A percentile compares a stretch with the other conserved stretches of the same genome.
These are phyloP conservation scores for Drosophila auraria DNA, from an alignment of 1,140 invertebrate species.

Conservation along the genomic window DNA sequence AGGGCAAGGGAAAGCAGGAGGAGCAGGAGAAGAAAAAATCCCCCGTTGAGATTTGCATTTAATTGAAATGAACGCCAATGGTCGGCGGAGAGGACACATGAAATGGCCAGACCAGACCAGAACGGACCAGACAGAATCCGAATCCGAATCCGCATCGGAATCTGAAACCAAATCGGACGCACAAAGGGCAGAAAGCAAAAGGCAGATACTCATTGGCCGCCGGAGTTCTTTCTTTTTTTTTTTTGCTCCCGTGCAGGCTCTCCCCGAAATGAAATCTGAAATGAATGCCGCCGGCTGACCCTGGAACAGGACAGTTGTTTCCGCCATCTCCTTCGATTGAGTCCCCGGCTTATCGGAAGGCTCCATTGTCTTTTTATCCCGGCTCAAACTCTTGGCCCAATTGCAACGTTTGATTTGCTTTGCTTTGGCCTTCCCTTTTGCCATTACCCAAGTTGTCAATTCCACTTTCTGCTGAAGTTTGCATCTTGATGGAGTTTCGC, in stretches of 20 bases:
- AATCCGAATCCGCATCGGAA: constrained; percentile 32
- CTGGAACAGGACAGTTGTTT: constrained; percentile 27
- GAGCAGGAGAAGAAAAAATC: constrained; percentile 24
- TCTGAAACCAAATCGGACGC: constrained; percentile 46
- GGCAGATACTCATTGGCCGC: constrained; percentile 53
- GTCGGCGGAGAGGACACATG: constrained; percentile 35
- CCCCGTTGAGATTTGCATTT: constrained; percentile 77
- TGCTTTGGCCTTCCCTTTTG: constrained; percentile 23
- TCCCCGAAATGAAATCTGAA: constrained; percentile 65
- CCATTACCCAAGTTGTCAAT: constrained; percentile 16
- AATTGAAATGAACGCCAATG: constrained; percentile 76
- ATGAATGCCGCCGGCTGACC: constrained; percentile 63
- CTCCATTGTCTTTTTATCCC: constrained; percentile 13
- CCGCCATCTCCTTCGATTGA: constrained; percentile 32
- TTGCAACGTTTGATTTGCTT: constrained; percentile 55
- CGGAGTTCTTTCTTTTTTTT: constrained; percentile 18
- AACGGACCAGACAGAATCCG: constrained; percentile 30
- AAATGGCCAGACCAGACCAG: constrained; percentile 45
- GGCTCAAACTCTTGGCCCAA: constrained; percentile 12
- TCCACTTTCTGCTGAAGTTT: constrained; percentile 28
- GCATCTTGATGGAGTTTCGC: constrained; percentile 24
- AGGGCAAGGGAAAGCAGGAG: neutral
- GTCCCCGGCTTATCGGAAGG: constrained; percentile 45
- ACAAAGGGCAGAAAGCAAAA: constrained; percentile 42
- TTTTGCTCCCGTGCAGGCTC: constrained; percentile 12